Base-by-base conservation (phyloP, 1,140 invertebrate genomes). In the Leptopilina clavipes region DNA sequence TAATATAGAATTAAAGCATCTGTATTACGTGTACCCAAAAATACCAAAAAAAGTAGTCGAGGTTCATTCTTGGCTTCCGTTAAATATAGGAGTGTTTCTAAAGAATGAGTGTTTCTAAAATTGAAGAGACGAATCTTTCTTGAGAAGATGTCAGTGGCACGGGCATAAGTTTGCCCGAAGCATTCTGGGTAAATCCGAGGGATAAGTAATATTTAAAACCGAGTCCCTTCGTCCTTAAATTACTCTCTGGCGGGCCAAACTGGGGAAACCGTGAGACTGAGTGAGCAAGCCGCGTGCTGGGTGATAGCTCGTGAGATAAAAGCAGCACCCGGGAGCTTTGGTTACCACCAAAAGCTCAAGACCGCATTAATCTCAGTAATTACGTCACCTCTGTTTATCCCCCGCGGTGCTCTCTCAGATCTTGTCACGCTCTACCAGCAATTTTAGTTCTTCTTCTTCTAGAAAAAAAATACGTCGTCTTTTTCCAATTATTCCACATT, bases 301-400 rank as follows among this genome's bases (percentile, higher is more conserved):
- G 82, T 80, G 86, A 86, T 85, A 82, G 81, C 74, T 78, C 82
- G 74, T 70, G 81, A 87, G 85, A 87, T 86, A 87, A 87, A 86
- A 85, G 80, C 81, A 73, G 75, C 82, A 77, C 77, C 74, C 73
- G 75, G 40, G 74, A 80, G 79, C 78, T 82, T 86, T 79, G 79
- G 79, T 84, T 82, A 78, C 76, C 82, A 75, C 81, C 79, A 78
- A 86, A 86, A 86, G 82, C 85, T 83, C 79, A 83, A 80, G 80
- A 82, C 81, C 81, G 80, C 82, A 86, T 87, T 88, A 88, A 87
- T 87, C 86, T 86, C 80, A 79, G 85, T 86, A 88, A 88, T 88
- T 87, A 88, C 81, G 85, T 88, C 85, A 87, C 84, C 84, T 87
- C 82, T 86, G 84, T 82, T 86, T 85, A 86, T 83, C 70, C 79